Percentiles rank a stretch among this genome's conserved stretches.
Evolutionary conservation across 1,140 invertebrate species (phyloP).

Genomic region (Panagrolaimus sp.): DNA sequence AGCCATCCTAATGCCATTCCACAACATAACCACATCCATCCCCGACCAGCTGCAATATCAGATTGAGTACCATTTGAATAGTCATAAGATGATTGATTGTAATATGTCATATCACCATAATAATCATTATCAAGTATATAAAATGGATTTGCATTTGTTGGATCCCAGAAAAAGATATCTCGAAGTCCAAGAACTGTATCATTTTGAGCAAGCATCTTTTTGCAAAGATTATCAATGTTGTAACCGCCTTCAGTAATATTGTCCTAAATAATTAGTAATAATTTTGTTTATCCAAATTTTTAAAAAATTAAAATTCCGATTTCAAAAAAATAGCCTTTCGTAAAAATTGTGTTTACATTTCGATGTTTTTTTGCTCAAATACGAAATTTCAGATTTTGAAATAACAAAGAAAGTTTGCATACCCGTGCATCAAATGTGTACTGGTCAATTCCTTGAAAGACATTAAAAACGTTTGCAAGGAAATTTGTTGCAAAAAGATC

Average conservation of each 20-base stretch:
- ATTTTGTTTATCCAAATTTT: background rate
- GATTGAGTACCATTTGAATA: background rate
- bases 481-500: slow-evolving; percentile 19
- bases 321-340: no score
- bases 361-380: no score
- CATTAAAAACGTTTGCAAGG: slow-evolving; percentile 13
- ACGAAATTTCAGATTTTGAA: no score
- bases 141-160: background rate
- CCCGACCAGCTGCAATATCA: slow-evolving; percentile 20
- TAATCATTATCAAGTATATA: background rate
- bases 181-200: background rate
- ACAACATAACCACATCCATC: slow-evolving; percentile 37
- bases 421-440: slow-evolving; percentile 24
- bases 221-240: background rate
- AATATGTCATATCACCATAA: background rate
- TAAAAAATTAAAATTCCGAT: no score
- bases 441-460: slow-evolving; percentile 36
- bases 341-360: no score
- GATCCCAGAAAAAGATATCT: background rate
- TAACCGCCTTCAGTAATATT: background rate
- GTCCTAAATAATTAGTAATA: background rate
- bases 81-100: background rate
- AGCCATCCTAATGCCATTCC: slow-evolving; percentile 34
- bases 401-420: slow-evolving; percentile 12
- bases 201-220: background rate